Base-by-base conservation (phyloP, 1,140 invertebrate genomes). In the Archivesica marissinica region DNA sequence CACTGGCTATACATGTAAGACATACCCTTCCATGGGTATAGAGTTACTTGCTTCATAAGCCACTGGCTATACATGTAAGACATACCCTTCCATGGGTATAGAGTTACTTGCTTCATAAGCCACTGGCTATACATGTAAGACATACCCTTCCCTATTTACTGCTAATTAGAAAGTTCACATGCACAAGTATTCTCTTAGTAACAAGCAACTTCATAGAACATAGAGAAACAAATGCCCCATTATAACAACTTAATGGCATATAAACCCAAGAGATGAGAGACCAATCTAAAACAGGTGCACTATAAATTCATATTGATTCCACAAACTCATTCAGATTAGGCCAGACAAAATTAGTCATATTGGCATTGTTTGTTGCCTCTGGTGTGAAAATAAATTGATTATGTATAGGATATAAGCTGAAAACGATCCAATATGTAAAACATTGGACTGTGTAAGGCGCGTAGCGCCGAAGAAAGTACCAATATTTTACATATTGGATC, bases 271-370 rank as follows among this genome's bases (percentile, higher is more conserved):
- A 64, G 28, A 64, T 35, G 59, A 35, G 59, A 20, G 1, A 64
- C 30, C 33, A 64, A 64, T 64, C 28, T 35, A 35, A 64, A 64
- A 64, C 59, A 64, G 59, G 59, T 64, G 59, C 30, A 64, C 38
- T 35, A 17, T 17, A 35, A 2, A 64, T 1, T 7, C 13, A 17
- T 28, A 9, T 59, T 25, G 54, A 7, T 59, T 7, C 28, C 7
- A 28, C 30, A 17, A 11, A 64, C 33, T 15, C 11, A 59, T 59
- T 28, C 13, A 6, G 6, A 28, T 11, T 28, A 59, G 23, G n/a
- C 33, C 6, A 59, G 13, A 59, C 6, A 28, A 28, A 28, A 28
- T 13, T 54, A n/a, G 7, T 59, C 11, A 59, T 20, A 30, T 7
- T 4, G 33, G 11, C 23, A 15, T 52, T 4, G 50, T 11, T 6